Base-by-base conservation (phyloP, 2,797 vertebrate species). In the Denticeps clupeoides region DNA sequence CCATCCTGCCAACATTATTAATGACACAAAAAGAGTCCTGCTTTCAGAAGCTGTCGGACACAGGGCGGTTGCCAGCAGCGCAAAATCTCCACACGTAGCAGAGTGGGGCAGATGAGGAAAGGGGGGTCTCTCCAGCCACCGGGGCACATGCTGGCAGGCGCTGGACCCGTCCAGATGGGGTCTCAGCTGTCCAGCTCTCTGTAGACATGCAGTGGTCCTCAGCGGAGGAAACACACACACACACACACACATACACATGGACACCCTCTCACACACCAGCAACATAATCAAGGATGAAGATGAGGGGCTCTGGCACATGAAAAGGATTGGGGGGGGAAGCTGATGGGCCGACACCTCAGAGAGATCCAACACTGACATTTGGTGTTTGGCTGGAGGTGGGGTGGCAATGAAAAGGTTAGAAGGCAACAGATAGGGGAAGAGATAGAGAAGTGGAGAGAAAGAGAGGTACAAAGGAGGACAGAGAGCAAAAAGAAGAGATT, bases 121-220 rank as follows among this genome's bases (percentile, higher is more conserved):
- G 51, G 54, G 59, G 63, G 61, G 43, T 21, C 3, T 64, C 71
- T 58, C 2, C 15, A 65, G 62, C 60, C 62, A 58, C 65, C 63
- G 68, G 44, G 38, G 19, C 11, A 62, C 64, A 56, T 62, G 70
- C 63, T 79, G 75, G 73, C 74, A 77, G 70, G 71, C 56, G 53
- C 55, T 33, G 4, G 58, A 49, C 66, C 52, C 19, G 58, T 74
- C 75, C 79, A 82, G 78, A 80, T 80, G 79, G 75, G 78, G 67
- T 65, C 70, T 73, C 68, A 70, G 71, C 71, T 72, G 71, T 5
- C 24, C 41, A 16, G 23, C 38, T 10, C 46, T 37, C 47, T 33
- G 42, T 51, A 46, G 51, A 66, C 60, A 29, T 5, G 44, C 55
- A 49, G 49, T 42, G 10, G 27, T 28, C 35, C 47, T 38, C 60